These are phyloP conservation scores for Heteromyza rotundicornis DNA, from an alignment of 2,888 invertebrate genomes.

Conservation along the genomic window DNA sequence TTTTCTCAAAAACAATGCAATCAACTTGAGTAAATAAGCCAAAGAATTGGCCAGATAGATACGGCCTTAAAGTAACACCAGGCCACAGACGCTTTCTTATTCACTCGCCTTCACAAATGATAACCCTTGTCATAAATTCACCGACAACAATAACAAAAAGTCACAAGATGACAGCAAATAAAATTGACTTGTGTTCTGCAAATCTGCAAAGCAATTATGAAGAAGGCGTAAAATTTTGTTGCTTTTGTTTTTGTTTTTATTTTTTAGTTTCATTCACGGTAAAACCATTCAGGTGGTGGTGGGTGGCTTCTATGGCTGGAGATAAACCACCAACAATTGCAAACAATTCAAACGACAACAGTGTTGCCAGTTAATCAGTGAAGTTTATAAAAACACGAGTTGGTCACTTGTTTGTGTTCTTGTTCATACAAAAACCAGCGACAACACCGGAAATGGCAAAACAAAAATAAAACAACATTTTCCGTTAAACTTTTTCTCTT, in stretches of 20 bases:
- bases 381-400: not conserved
- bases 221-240: not conserved
- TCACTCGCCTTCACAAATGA: not conserved
- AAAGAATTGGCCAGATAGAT: not conserved
- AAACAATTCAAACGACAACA: not conserved
- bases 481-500: not conserved
- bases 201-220: not conserved
- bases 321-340: no score
- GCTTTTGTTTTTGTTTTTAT: no score
- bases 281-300: no score
- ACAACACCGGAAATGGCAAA: no score
- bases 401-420: no score
- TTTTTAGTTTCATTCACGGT: no score
- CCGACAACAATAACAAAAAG: not conserved
- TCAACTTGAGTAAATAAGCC: not conserved
- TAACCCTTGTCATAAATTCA: slow-evolving; percentile 2
- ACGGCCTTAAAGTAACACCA: no score
- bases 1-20: not conserved
- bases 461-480: no score
- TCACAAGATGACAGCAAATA: not conserved
- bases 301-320: no score
- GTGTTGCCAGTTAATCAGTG: not conserved
- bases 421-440: no score
- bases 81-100: not conserved
- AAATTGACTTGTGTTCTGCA: no score